Evolutionary conservation across 1,140 invertebrate species (phyloP), one percentile per base, ranked within the genome.

Genomic region (Drosophila parabipectinata): DNA sequence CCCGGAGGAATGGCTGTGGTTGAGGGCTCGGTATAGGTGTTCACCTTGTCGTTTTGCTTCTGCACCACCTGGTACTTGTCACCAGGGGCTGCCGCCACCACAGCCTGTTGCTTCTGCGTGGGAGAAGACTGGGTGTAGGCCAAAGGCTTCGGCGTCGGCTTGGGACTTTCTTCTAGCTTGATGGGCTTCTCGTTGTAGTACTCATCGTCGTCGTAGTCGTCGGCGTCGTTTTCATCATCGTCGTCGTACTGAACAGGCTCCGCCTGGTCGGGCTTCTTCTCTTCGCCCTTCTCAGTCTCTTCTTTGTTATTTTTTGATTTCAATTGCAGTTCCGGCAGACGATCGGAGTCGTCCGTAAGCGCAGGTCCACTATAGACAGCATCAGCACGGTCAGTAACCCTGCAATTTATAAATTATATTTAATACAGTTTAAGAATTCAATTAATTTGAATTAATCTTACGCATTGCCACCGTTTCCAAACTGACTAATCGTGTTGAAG

Each of bases 121-220:
- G 84, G 56, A 55, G 79, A 57, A 69, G 91, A 63, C 80, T 90
- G 75, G 1, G 76, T 63, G 53, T 72, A 91, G 10, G 50, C 93
- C 4, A 53, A 32, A 0, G 74, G 45, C 2, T 41, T 14, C 1
- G 61, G 34, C 10, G 53, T 41, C 6, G 76, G 7, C 12, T 60
- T 50, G 1, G 89, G 67, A 24, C 53, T 59, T 3, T 77, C 63
- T 32, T 81, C 90, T 15, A 91, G 53, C 15, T 91, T 91, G 0
- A 91, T 52, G 0, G 89, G 83, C 44, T 91, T 91, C 1, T 90
- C 79, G 32, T 76, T 85, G 50, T 91, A 91, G 60, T 91, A 91
- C 24, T 91, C 90, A 7, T 91, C 88, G 34, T 95, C 93, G 6
- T 93, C 93, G 64, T 94, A 93, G 41, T 94, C 93, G 53, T 93